Base-by-base conservation (phyloP, 1,140 invertebrate species). In the Yoshiicerus persimilis region DNA sequence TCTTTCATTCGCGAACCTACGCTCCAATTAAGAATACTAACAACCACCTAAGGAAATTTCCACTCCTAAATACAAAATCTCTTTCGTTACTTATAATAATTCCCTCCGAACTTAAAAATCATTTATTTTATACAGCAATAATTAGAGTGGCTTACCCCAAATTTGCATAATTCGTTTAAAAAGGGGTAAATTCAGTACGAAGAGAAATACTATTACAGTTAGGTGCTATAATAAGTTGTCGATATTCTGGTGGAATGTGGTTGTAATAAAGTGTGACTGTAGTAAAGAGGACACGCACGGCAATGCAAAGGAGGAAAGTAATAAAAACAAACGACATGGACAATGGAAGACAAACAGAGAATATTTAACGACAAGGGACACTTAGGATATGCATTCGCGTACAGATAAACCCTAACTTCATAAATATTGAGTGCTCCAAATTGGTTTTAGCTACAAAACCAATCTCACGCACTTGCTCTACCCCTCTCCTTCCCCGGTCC, bases 381-480 rank as follows among this genome's bases (percentile, higher is more conserved):
- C 75, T 80, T 80, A 80, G 75, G 75, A 38, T 36, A 80, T 32
- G 13, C 75, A 80, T 32, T 70, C 75, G 34, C 34, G 20, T 38
- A 32, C 75, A 80, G 27, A 80, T 80, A 84, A 84, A 84, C 83
- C 83, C 83, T 23, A 84, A 84, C 36, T 87, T 87, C 70, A 87
- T 87, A 87, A 87, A 87, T 87, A 87, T 87, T 83, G 39, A 80
- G 70, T 80, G 70, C 34, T 83, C 25, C 75, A 87, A 87, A 87
- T 87, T 87, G 66, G 70, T 47, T 84, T 25, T 11, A 13, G 47
- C 38, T 84, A 38, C 47, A 84, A 84, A 56, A 30, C 83, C 83
- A 41, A 84, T 84, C 83, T 41, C 83, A 56, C 41, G 83, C 83
- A 84, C 83, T 47, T 84, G 83, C 39, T n/a, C 25, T 34, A 13